Base-by-base conservation (phyloP, 2,797 vertebrate genomes). In the Acipenser transmontanus region DNA sequence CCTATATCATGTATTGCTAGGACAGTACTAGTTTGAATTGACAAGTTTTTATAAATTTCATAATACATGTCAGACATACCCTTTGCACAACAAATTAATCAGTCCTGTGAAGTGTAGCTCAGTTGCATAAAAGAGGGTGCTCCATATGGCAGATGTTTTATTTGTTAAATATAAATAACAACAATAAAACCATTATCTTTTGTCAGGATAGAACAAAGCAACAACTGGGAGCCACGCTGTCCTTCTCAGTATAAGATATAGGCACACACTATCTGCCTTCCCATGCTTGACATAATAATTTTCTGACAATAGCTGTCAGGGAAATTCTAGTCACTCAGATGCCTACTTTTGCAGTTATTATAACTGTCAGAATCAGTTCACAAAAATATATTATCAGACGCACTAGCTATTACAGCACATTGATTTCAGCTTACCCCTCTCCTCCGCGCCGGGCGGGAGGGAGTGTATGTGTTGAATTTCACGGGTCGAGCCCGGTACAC, bases 321-420 rank as follows among this genome's bases (percentile, higher is more conserved):
- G 62, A 71, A 47, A 65, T 69, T 73, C 66, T 73, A 50, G 62
- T 62, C 47, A 49, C 48, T 51, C 17, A 12, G 20, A 59, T 64
- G 57, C 67, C 57, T 69, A 67, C 73, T 73, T 69, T 70, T 70
- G 69, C 67, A 62, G 73, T 70, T 76, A 76, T 74, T 73, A 74
- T 66, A 69, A 49, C 71, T 71, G 71, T 75, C 69, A 68, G 63
- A 74, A 73, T 69, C 56, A 69, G 68, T 73, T 76, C 61, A 59
- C 66, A 59, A 48, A 60, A 62, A 69, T 70, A 63, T 51, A 62
- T 62, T 74, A 49, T 10, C 9, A 50, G 69, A 12, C 12, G 14
- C 17, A 47, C 60, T 13, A 20, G 48, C 49, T 61, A 34, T 52
- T 51, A 20, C 20, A 62, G 7, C 14, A 63, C 63, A 48, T 65